Base-by-base conservation (phyloP, 2,888 invertebrate species). In the Scaptomyza flava region DNA sequence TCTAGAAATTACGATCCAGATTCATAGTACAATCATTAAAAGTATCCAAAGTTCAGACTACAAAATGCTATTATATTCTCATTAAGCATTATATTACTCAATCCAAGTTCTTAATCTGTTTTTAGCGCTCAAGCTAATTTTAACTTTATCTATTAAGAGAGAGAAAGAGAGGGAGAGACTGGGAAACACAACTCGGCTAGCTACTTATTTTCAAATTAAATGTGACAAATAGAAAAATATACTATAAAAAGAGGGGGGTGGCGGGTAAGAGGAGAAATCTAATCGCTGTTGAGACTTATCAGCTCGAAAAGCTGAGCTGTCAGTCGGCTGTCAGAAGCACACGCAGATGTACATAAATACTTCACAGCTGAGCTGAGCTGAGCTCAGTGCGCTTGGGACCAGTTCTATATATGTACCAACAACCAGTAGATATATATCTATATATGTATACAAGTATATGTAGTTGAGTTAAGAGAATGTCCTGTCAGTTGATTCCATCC, bases 231-330 rank as follows among this genome's bases (percentile, higher is more conserved):
- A 45, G 8, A 34, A 34, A 34, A 34, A 34, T 34, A 8, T 34
- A 8, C 7, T 3, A 17, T 9, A 31, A 31, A 3, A 27, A n/a
- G n/a, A n/a, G n/a, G n/a, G n/a, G 27, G 6, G 27, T 4, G 27
- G 27, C 4, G 27, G 27, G 27, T 27, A 27, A 12, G 12, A 45
- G 45, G 1, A 3, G 14, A 31, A 65, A 65, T 67, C 42, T 58
- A 68, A 72, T 68, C 72, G 53, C 34, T 45, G 60, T 42, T 50
- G 45, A 14, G 14, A 59, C 72, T 74, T 77, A 74, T 72, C 77
- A 57, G 77, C 57, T 63, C 58, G 27, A 27, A 4, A 27, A 60
- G 67, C 53, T 48, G 27, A 27, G 27, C 6, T 74, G 62, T 71
- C 73, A 62, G 59, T 31, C 34, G 43, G 43, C 56, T 63, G 68